These are phyloP conservation scores for Xestobium rufovillosum DNA, from an alignment of 2,888 invertebrate genomes.

Conservation along the genomic window DNA sequence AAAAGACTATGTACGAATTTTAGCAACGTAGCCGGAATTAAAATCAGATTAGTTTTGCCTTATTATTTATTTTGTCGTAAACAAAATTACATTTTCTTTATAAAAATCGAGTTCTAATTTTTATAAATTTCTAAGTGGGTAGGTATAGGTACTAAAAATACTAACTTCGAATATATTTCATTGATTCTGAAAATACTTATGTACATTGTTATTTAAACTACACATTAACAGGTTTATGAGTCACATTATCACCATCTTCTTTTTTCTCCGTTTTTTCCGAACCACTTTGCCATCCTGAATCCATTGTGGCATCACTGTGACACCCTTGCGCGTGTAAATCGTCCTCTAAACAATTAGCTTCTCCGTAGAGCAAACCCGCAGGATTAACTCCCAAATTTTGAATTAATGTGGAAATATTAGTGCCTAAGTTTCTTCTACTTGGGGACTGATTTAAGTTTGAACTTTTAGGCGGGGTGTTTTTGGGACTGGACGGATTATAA, in stretches of 20 bases:
- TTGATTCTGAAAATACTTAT: too few relatives aligned
- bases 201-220: too few relatives aligned
- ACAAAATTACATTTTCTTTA: too few relatives aligned
- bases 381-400: conserved; percentile 45
- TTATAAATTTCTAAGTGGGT: too few relatives aligned
- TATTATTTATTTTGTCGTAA: too few relatives aligned
- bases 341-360: conserved; percentile 38
- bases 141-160: too few relatives aligned
- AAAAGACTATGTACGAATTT: too few relatives aligned
- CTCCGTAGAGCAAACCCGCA: conserved; percentile 42
- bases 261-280: conserved; percentile 50
- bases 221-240: conserved; percentile 36
- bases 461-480: conserved; percentile 32
- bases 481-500: conserved; percentile 29
- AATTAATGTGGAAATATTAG: conserved; percentile 45
- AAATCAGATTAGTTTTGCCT: too few relatives aligned
- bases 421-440: conserved; percentile 37
- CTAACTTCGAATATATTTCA: too few relatives aligned
- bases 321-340: conserved; percentile 37
- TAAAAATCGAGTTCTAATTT: too few relatives aligned
- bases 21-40: too few relatives aligned
- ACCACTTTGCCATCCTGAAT: conserved; percentile 63
- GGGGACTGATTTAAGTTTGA: conserved; percentile 27
- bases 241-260: conserved; percentile 25
- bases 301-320: conserved; percentile 50